phyloP scores from a whole-genome alignment of 2,888 invertebrate genomes.

The Conomelus anceps region DNA sequence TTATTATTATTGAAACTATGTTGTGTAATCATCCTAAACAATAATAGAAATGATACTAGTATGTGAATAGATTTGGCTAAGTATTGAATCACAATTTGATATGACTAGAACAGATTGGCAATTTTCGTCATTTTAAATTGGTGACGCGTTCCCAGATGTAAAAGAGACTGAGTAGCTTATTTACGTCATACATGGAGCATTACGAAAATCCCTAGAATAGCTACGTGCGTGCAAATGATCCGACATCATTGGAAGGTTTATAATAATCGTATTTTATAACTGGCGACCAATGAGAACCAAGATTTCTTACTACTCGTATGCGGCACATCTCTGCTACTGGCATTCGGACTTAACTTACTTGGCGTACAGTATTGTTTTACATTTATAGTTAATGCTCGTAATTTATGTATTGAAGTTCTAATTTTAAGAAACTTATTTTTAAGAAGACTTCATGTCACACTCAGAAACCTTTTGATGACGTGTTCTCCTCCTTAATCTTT shows the following conservation, averaged over 20 bases:
- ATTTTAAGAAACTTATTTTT: background rate
- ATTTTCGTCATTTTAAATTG: background rate
- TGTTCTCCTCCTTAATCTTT: background rate
- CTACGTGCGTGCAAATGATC: background rate
- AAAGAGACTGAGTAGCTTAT: background rate
- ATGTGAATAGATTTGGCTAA: background rate
- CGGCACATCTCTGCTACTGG: background rate
- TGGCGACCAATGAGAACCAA: background rate
- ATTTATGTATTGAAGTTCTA: background rate
- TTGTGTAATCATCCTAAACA: too few species aligned
- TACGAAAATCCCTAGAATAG: background rate
- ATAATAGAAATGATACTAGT: background rate
- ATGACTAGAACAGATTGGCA: background rate
- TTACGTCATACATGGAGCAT: background rate
- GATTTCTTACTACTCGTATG: background rate
- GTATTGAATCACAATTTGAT: background rate
- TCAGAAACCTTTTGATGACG: background rate
- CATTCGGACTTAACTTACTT: background rate
- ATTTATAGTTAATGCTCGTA: background rate
- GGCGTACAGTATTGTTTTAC: background rate
- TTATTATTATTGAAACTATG: too few species aligned
- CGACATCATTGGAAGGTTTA: background rate
- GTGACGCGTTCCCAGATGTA: background rate
- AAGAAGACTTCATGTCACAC: background rate
- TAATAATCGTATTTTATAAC: background rate